Base-by-base conservation (phyloP, 2,888 invertebrate species). In the Patella pellucida region DNA sequence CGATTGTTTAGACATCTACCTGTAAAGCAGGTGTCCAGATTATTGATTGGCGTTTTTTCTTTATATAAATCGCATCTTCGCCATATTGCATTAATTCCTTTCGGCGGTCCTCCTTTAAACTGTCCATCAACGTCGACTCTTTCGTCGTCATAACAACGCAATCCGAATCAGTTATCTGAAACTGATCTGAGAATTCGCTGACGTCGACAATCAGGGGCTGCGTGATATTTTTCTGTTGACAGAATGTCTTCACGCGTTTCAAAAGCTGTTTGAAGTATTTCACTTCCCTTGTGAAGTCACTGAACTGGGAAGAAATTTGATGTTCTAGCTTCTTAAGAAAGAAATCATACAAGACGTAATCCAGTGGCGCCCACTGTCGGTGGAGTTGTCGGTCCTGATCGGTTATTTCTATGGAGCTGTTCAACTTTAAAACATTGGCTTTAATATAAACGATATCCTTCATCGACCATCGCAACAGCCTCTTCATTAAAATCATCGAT, bases 401-500 rank as follows among this genome's bases (percentile, higher is more conserved):
- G 16, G 62, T 62, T 23, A 62, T 9, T 41, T 41, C 41, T 41
- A 41, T 41, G 41, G 41, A 41, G 41, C 41, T 41, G 14, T 81
- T 81, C 3, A 71, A 56, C 52, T 69, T 77, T 56, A 73, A 69
- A 14, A 41, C 16, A n/a, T 71, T 72, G 2, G 71, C 68, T 14
- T 75, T 73, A 12, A 83, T 54, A 68, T 82, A 84, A 0, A 84
- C 56, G 23, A 83, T 71, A 51, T 84, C 84, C 31, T 78, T 73
- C 0, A 82, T 62, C 23, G 77, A 75, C 84, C 84, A 84, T n/a
- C 79, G 79, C 12, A 84, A 70, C 76, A 82, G 78, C 69, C 84
- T 69, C 23, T 78, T 76, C 75, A 84, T 74, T 12, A 84, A 56
- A 52, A 84, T 74, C 0, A 84, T 54, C 5, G 84, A 84, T 75